phyloP scores from a whole-genome alignment of 2,797 vertebrate genomes.

The Enteromius trimaculatus region DNA sequence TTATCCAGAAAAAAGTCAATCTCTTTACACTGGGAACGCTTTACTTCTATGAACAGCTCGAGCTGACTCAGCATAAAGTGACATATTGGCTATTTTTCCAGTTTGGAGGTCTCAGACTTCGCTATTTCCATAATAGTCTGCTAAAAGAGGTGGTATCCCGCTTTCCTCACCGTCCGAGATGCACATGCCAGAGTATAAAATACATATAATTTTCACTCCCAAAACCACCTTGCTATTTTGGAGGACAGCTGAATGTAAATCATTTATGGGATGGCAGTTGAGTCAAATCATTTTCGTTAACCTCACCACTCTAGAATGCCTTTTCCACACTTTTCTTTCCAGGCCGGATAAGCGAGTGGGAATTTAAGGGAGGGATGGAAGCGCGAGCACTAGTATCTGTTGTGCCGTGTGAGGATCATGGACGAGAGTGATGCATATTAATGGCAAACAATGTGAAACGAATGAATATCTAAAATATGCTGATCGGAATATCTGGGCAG shows the following conservation, averaged over 20 bases:
- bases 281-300: constrained; percentile 37
- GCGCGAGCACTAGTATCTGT: constrained; percentile 12
- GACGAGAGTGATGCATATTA: constrained; percentile 46
- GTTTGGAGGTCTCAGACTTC: background rate
- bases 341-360: background rate
- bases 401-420: constrained; percentile 39
- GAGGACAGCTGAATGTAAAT: constrained; percentile 31
- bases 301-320: constrained; percentile 8
- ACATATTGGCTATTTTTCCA: constrained; percentile 7
- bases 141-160: background rate
- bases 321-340: background rate
- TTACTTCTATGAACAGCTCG: constrained; percentile 10
- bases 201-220: constrained; percentile 5
- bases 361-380: background rate
- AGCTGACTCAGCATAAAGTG: constrained; percentile 23
- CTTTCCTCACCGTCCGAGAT: background rate
- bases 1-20: constrained; percentile 49
- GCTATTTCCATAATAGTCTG: background rate
- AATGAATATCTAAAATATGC: constrained; percentile 51
- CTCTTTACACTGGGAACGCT: constrained; percentile 27
- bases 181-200: background rate
- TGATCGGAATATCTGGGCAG: constrained; percentile 36
- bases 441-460: constrained; percentile 44
- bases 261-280: constrained; percentile 38
- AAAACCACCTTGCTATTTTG: constrained; percentile 16